phyloP scores from a whole-genome alignment of 1,140 invertebrate genomes.

The Lamellibrachia luymesi region DNA sequence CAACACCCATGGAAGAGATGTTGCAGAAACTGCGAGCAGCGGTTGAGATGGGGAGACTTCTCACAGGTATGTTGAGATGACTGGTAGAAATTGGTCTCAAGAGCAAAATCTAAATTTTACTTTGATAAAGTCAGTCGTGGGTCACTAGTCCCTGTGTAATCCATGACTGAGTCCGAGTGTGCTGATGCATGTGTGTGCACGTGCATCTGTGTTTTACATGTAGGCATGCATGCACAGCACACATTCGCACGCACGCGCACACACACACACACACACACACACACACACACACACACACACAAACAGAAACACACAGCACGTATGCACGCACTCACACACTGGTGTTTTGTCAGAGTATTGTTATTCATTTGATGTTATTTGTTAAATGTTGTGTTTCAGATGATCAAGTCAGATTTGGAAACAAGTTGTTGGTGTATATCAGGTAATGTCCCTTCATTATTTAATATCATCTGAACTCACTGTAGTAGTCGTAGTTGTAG shows the following conservation, averaged over 20 bases:
- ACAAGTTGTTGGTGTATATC: conserved; percentile 85
- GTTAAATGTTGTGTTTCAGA: conserved; percentile 34
- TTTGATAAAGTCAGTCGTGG: no score
- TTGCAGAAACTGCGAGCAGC: conserved; percentile 48
- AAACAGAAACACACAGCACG: no score
- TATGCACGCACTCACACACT: not conserved
- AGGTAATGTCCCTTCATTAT: conserved; percentile 41
- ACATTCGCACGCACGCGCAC: no score
- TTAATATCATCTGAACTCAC: not conserved
- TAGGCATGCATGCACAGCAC: no score
- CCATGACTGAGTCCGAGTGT: no score
- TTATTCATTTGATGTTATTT: not conserved
- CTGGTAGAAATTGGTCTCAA: not conserved
- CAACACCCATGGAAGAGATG: conserved; percentile 77
- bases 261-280: no score
- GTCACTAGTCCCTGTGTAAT: no score
- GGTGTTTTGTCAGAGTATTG: not conserved
- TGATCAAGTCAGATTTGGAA: conserved; percentile 65
- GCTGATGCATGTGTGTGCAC: no score
- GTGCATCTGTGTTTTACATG: no score
- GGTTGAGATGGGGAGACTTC: conserved; percentile 51
- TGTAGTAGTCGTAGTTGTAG: not conserved
- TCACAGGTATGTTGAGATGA: conserved; percentile 38
- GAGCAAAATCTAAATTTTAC: no score
- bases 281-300: no score